Base-by-base conservation (phyloP, 1,140 invertebrate genomes). In the Pogonomyrmex californicus region DNA sequence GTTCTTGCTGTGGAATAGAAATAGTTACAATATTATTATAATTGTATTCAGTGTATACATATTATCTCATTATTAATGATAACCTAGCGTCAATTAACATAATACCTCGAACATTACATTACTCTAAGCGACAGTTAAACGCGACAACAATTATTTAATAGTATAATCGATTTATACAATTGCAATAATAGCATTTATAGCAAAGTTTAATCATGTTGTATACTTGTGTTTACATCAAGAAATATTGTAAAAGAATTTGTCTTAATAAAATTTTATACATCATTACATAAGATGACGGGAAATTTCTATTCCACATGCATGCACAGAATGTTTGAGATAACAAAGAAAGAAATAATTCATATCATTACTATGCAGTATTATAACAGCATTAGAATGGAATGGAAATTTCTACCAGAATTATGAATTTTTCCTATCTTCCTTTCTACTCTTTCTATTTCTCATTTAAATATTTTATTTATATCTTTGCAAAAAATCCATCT, bases 301-400 rank as follows among this genome's bases (percentile, higher is more conserved):
- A 95, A 94, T 95, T 95, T 95, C 94, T 95, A 95, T 95, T 95
- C 94, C 94, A 94, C 92, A 93, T 85, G 88, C 88, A 92, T 77
- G 49, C 44, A 68, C 49, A 70, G 47, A 76, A 77, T 38, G 33
- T 36, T 81, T 65, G 0, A 73, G 7, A 4, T 71, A 73, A 33
- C 2, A n/a, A 56, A 70, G 23, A 5, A 44, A 23, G 23, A 60
- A 33, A 44, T 14, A 12, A 38, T 73, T 75, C 14, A 70, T 10
- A 47, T 44, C 38, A 70, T 79, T 47, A 73, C 1, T 41, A 56
- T 38, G 17, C 33, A 73, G 33, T n/a, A 33, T 17, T 47, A 36
- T n/a, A 70, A 70, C 41, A 41, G 36, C 33, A 54, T 83, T 73
- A 36, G 49, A 86, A 93, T 95, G 95, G 95, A 94, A 94, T 95